A percentile compares a stretch with the other conserved stretches of the same genome.
phyloP scores from a whole-genome alignment of 1,140 invertebrate species.

The Aphis craccivora region DNA sequence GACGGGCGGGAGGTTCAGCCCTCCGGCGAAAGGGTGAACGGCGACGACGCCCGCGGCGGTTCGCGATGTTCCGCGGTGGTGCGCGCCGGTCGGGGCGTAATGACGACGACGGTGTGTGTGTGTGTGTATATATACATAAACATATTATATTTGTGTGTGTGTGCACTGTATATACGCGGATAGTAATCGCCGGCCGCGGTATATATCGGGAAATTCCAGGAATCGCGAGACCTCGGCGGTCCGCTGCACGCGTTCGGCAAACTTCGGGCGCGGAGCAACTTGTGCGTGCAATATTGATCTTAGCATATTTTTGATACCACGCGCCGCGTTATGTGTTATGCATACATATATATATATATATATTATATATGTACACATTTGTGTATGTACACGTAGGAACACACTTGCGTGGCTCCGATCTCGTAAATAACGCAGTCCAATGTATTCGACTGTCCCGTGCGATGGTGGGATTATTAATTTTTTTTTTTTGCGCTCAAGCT shows the following conservation, averaged over 20 bases:
- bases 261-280: slow-evolving; percentile 17
- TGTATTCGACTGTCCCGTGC: background rate
- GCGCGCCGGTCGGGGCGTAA: background rate
- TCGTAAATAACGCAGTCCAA: background rate
- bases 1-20: too few species aligned
- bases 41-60: background rate
- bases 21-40: too few species aligned
- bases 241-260: background rate
- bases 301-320: slow-evolving; percentile 32
- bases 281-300: slow-evolving; percentile 44
- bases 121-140: background rate
- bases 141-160: background rate
- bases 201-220: background rate
- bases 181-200: background rate
- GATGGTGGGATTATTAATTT: too few species aligned
- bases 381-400: background rate
- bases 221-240: slow-evolving; percentile 3
- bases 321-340: background rate
- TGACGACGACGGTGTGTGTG: background rate
- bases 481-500: too few species aligned
- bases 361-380: background rate
- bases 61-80: background rate
- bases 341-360: background rate
- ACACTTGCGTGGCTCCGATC: background rate
- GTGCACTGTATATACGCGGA: background rate